Percentiles rank a stretch among this genome's conserved stretches.
These are phyloP conservation scores for Hemicentrotus pulcherrimus DNA, from an alignment of 35 echinoderm and acorn worm species.

Conservation along the genomic window DNA sequence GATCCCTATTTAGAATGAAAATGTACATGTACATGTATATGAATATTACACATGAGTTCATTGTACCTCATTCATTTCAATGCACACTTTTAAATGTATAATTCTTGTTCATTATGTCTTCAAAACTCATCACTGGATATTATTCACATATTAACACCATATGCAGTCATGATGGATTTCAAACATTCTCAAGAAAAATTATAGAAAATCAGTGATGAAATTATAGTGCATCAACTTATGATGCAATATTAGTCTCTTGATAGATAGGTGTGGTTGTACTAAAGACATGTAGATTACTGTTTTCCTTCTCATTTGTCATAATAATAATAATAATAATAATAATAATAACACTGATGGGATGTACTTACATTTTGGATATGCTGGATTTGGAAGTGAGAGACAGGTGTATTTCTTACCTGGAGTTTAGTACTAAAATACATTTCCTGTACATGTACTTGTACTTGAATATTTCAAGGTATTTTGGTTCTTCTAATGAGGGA, in stretches of 20 bases:
- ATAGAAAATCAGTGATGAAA: neutral
- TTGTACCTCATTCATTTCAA: neutral
- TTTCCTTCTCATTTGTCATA: neutral
- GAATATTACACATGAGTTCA: neutral
- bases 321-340: too few species aligned
- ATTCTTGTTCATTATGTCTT: too few species aligned
- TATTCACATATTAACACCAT: neutral
- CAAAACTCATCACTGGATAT: neutral
- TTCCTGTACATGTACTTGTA: neutral
- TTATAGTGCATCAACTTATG: neutral
- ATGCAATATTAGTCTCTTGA: neutral
- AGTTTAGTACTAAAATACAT: neutral
- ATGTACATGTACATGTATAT: too few species aligned
- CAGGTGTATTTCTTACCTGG: neutral
- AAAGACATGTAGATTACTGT: neutral
- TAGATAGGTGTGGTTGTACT: neutral
- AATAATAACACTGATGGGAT: neutral
- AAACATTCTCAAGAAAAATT: neutral
- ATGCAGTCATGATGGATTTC: neutral
- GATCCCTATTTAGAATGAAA: too few species aligned
- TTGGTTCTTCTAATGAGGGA: neutral
- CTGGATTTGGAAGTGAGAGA: neutral
- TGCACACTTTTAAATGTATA: too few species aligned
- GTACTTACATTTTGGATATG: neutral
- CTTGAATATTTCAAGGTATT: neutral